phyloP scores from a whole-genome alignment of 2,113 vertebrate species.

The Probosciger aterrimus region DNA sequence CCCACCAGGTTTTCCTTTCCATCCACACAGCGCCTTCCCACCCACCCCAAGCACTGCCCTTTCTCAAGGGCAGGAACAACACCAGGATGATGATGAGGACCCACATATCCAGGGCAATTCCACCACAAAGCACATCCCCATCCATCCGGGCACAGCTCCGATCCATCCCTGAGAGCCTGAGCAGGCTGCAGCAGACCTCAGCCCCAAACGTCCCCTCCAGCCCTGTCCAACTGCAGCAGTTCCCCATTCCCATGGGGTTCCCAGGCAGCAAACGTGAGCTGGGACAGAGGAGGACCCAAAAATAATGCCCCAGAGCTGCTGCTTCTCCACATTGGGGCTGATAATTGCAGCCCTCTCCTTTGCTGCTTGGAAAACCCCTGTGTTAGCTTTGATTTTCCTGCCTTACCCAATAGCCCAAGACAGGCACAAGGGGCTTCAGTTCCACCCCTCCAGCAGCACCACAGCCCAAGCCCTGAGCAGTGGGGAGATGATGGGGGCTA shows the following conservation, averaged over 20 bases:
- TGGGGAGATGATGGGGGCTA: rapidly evolving
- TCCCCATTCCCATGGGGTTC: not conserved
- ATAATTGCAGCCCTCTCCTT: not conserved
- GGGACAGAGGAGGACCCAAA: rapidly evolving
- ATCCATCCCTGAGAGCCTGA: rapidly evolving
- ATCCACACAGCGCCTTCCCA: rapidly evolving
- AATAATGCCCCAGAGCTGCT: rapidly evolving
- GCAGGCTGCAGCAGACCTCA: rapidly evolving
- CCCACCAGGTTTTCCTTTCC: not conserved
- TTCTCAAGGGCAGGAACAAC: not conserved
- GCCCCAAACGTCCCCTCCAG: not conserved
- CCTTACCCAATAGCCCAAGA: rapidly evolving
- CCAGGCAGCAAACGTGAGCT: not conserved
- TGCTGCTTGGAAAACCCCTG: rapidly evolving
- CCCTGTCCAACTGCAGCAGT: not conserved
- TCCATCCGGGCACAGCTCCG: rapidly evolving
- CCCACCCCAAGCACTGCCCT: not conserved
- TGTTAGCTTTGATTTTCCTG: not conserved
- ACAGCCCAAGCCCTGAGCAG: rapidly evolving
- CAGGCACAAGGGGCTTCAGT: rapidly evolving
- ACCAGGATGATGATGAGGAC: not conserved
- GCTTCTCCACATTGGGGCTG: not conserved
- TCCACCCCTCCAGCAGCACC: rapidly evolving
- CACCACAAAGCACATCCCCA: not conserved
- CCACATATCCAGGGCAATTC: rapidly evolving